Evolutionary conservation across 2,797 vertebrate species (phyloP).

Genomic region (Avahi laniger): DNA sequence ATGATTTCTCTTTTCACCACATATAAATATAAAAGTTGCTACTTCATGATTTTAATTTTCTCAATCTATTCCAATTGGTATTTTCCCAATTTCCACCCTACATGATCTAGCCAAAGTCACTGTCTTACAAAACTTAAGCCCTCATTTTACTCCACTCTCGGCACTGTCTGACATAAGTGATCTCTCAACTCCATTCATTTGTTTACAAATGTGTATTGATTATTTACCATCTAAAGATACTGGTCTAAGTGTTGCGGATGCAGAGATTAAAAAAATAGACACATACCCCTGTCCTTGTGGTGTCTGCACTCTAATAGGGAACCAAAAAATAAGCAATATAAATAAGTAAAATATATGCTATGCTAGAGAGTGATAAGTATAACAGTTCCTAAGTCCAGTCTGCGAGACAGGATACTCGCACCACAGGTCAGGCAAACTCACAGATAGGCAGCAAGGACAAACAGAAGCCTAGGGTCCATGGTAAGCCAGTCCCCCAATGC

Average conservation of each 20-base stretch:
- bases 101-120: background rate
- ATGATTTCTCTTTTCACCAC: background rate
- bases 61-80: background rate
- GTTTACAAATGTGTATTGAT: background rate
- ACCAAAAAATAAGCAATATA: background rate
- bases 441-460: background rate
- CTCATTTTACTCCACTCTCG: background rate
- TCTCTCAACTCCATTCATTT: background rate
- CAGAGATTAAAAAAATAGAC: background rate
- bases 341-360: background rate
- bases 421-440: background rate
- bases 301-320: background rate
- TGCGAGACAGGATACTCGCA: background rate
- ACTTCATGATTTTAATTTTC: background rate
- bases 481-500: background rate
- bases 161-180: background rate
- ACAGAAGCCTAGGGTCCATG: background rate
- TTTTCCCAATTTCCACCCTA: background rate
- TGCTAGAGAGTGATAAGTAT: background rate
- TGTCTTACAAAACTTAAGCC: background rate
- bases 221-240: background rate
- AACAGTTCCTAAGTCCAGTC: background rate
- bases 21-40: background rate
- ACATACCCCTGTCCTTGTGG: background rate
- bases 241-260: background rate